Conservation (phyloP, 2,888 invertebrate species). For the Eristalinus aeneus region DNA sequence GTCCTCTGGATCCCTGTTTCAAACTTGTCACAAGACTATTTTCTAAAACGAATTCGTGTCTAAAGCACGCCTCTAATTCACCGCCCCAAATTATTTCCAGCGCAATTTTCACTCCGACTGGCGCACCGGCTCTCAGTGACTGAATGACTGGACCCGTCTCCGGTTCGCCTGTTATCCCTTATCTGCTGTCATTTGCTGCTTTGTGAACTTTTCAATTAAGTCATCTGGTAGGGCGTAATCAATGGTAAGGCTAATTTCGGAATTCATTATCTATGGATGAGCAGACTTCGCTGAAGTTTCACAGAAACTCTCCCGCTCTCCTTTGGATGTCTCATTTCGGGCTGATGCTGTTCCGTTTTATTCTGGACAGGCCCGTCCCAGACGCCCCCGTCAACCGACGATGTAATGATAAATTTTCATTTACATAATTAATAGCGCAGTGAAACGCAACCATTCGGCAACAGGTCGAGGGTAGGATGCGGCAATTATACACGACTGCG, state of each 20-base stretch:
- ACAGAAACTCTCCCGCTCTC: slow-evolving; percentile 1
- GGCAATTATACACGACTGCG: slow-evolving; percentile 31
- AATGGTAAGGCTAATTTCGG: slow-evolving; percentile 51
- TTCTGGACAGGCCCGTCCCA: not conserved
- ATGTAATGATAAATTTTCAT: slow-evolving; percentile 57
- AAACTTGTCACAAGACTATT: no score
- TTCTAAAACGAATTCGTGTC: not conserved
- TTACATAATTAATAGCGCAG: slow-evolving; percentile 55
- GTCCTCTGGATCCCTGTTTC: no score
- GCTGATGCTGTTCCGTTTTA: not conserved
- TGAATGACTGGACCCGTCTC: slow-evolving; percentile 12
- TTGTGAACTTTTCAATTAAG: slow-evolving; percentile 60
- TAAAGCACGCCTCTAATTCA: not conserved
- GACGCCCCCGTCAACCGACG: not conserved
- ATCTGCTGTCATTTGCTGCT: slow-evolving; percentile 42
- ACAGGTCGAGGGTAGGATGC: slow-evolving; percentile 39
- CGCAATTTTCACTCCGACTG: not conserved
- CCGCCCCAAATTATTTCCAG: not conserved
- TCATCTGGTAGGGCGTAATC: slow-evolving; percentile 38
- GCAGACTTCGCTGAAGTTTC: slow-evolving; percentile 12
- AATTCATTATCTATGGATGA: slow-evolving; percentile 52
- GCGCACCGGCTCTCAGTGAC: no score
- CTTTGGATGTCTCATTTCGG: not conserved
- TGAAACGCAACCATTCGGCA: slow-evolving; percentile 31
- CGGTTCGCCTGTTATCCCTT: slow-evolving; percentile 38